A percentile compares a stretch with the other conserved stretches of the same genome.
phyloP scores from a whole-genome alignment of 2,797 vertebrate species.

The Rhynchotus rufescens region DNA sequence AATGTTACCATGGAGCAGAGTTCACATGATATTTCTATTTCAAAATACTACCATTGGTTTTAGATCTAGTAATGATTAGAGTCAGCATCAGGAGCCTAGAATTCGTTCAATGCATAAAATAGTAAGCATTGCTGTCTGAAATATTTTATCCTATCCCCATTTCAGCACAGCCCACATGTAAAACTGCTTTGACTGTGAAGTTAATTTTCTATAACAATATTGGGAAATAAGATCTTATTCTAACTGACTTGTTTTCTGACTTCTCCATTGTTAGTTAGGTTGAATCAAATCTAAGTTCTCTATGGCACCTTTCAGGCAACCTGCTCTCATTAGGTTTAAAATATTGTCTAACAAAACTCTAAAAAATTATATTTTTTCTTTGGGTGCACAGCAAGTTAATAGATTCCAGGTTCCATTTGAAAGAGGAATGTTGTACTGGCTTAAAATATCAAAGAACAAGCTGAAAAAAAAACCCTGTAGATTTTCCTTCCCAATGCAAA shows the following conservation, averaged over 20 bases:
- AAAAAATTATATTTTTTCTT: background rate
- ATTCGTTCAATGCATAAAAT: background rate
- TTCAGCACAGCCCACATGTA: background rate
- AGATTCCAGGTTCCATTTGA: background rate
- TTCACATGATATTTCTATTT: background rate
- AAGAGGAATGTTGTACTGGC: background rate
- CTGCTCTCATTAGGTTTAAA: constrained; percentile 7
- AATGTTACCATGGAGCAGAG: background rate
- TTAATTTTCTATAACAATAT: background rate
- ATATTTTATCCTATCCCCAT: background rate
- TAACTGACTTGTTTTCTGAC: background rate
- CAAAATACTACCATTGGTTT: background rate
- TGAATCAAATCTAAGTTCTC: background rate
- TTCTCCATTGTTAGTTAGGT: background rate
- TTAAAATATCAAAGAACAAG: background rate
- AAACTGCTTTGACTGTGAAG: background rate
- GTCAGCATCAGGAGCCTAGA: background rate
- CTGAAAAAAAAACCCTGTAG: background rate
- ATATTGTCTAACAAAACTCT: background rate
- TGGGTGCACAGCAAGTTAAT: background rate
- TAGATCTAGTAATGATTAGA: background rate
- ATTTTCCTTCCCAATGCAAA: background rate
- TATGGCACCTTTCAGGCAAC: background rate
- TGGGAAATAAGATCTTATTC: background rate
- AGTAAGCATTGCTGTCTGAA: background rate